Evolutionary conservation across 2,888 invertebrate species (phyloP).

Genomic region (Catocala nupta): DNA sequence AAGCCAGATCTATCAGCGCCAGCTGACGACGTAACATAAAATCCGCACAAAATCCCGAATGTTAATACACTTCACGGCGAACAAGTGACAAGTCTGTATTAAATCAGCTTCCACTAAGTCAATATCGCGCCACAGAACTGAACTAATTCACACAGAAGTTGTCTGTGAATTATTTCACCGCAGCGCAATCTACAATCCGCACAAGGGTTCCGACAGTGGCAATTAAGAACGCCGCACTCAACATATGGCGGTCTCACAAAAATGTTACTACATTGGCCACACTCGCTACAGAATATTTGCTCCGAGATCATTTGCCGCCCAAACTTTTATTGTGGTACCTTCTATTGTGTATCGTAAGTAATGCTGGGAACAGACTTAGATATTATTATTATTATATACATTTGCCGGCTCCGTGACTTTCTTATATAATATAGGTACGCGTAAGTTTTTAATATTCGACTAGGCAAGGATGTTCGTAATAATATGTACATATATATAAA

Average conservation of each 20-base stretch:
- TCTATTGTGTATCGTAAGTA: conserved; percentile 2
- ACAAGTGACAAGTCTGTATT: no score
- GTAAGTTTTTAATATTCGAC: no score
- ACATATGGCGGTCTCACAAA: conserved; percentile 61
- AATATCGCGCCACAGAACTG: conserved; percentile 31
- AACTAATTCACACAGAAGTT: conserved; percentile 52
- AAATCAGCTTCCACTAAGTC: conserved; percentile 3
- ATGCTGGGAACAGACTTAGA: neutral
- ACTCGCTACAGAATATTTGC: conserved; percentile 47
- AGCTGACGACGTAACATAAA: no score
- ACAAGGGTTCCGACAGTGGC: conserved; percentile 60
- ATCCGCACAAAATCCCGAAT: no score
- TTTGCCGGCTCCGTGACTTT: no score
- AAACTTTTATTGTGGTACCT: conserved; percentile 9
- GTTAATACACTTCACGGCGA: no score
- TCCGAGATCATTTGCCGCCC: conserved; percentile 34
- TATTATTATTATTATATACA: neutral
- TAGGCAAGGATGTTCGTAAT: no score
- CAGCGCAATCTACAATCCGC: conserved; percentile 53
- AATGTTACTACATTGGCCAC: conserved; percentile 57
- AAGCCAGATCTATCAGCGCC: no score
- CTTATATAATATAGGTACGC: no score
- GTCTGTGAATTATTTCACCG: conserved; percentile 57
- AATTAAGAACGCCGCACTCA: conserved; percentile 59
- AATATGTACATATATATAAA: no score